Evolutionary conservation across 2,113 vertebrate genomes (phyloP), one percentile per base, ranked within the genome.

Genomic region (Toxotes chatareus): DNA sequence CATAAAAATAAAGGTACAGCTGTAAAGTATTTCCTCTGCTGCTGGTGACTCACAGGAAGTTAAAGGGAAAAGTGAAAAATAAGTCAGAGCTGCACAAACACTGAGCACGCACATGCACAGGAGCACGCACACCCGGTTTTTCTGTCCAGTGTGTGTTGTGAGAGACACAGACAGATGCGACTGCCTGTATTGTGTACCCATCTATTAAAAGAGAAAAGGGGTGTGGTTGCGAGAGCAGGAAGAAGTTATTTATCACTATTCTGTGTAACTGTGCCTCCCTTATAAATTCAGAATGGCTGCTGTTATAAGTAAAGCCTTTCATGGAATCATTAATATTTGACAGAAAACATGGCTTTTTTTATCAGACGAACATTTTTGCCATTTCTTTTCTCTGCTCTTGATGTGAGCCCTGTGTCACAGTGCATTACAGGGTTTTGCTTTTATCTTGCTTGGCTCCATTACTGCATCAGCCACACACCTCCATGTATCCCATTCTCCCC

Each of bases 301-400:
- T 81, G 89, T 88, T 88, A 80, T 90, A 86, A 91, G 88, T 86
- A 91, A 90, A 93, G 89, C 90, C 94, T 94, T 95, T 95, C 89
- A 93, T 85, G 73, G 75, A 83, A 75, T 85, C 91, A 95, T 95
- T 93, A 94, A 95, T 95, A 94, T 95, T 95, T 95, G 90, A 95
- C 80, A 65, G 83, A 89, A 93, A 93, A 94, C 94, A 94, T 62
- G 86, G 86, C 92, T 93, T 94, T 92, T 27, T 94, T 92, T 92
- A 94, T 92, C 90, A 89, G 90, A 92, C 16, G 57, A 91, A 92
- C 92, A 91, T 87, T 94, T 94, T 90, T 78, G 84, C 86, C 57
- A 80, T 94, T 93, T 91, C 90, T 93, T 84, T 84, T 83, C 87
- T 80, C 87, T 71, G 85, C 92, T 89, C 91, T 86, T 87, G 88